Evolutionary conservation across 2,888 invertebrate species (phyloP).

Genomic region (Acleris literana): DNA sequence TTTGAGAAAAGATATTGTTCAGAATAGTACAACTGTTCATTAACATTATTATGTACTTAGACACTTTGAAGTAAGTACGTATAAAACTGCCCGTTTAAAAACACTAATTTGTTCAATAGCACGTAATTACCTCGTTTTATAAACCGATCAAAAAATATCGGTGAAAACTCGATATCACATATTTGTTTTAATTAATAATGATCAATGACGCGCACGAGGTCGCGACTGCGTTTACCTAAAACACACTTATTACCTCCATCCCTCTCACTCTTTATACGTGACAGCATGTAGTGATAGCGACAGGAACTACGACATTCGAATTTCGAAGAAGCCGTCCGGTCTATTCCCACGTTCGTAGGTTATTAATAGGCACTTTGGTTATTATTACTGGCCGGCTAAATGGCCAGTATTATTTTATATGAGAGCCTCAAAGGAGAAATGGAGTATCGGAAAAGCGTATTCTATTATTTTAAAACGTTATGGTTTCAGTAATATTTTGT

Average conservation of each 20-base stretch:
- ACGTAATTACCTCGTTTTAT: constrained; percentile 23
- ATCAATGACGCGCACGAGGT: constrained; percentile 9
- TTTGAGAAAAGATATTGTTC: no score
- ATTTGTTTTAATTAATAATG: constrained; percentile 33
- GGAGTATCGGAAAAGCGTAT: background rate
- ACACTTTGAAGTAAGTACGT: no score
- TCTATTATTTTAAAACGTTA: background rate
- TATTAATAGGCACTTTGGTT: constrained; percentile 22
- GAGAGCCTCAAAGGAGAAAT: background rate
- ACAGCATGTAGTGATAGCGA: no score
- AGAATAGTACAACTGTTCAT: no score
- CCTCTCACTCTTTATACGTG: no score
- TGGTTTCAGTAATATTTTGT: background rate
- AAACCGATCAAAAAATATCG: constrained; percentile 27
- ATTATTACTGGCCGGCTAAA: constrained; percentile 11
- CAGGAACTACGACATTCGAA: background rate
- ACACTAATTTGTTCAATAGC: constrained; percentile 3
- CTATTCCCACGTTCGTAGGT: constrained; percentile 23
- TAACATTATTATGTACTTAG: no score
- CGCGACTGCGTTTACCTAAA: background rate
- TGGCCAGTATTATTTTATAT: constrained; percentile 22
- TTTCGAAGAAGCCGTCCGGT: background rate
- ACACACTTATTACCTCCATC: background rate
- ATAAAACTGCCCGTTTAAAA: no score
- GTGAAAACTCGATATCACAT: constrained; percentile 23